These are phyloP conservation scores for Eupithecia exiguata DNA, from an alignment of 2,888 invertebrate species.

Conservation along the genomic window DNA sequence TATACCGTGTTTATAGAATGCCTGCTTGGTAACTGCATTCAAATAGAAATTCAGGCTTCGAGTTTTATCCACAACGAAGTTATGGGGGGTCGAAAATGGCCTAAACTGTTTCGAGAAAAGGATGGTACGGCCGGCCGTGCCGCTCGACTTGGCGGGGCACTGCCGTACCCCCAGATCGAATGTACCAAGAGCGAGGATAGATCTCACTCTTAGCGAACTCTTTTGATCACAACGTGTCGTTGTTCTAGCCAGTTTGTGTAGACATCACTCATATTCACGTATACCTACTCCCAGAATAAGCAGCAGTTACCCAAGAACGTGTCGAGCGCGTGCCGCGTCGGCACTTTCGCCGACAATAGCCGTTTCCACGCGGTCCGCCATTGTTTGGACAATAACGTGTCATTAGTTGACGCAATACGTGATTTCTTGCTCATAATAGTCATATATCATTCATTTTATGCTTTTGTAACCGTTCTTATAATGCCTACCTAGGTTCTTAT, in stretches of 20 bases:
- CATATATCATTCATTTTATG: neutral
- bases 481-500: neutral
- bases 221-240: conserved; percentile 31
- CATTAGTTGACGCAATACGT: conserved; percentile 13
- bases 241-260: conserved; percentile 12
- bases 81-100: too few species aligned
- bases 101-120: too few species aligned
- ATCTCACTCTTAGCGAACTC: conserved; percentile 27
- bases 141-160: too few species aligned
- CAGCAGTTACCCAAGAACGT: conserved; percentile 14
- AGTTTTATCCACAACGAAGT: too few species aligned
- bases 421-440: neutral
- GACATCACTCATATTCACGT: neutral
- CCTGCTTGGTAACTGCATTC: too few species aligned
- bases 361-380: conserved; percentile 15
- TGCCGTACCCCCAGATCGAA: too few species aligned
- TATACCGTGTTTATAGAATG: too few species aligned
- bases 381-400: conserved; percentile 21
- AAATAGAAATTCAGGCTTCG: too few species aligned
- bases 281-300: neutral
- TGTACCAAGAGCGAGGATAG: neutral
- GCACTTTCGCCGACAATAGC: conserved; percentile 39
- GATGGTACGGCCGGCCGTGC: too few species aligned
- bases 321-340: conserved; percentile 11
- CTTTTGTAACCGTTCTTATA: neutral